Evolutionary conservation across 2,888 invertebrate genomes (phyloP).

Genomic region (Protonemura montana): DNA sequence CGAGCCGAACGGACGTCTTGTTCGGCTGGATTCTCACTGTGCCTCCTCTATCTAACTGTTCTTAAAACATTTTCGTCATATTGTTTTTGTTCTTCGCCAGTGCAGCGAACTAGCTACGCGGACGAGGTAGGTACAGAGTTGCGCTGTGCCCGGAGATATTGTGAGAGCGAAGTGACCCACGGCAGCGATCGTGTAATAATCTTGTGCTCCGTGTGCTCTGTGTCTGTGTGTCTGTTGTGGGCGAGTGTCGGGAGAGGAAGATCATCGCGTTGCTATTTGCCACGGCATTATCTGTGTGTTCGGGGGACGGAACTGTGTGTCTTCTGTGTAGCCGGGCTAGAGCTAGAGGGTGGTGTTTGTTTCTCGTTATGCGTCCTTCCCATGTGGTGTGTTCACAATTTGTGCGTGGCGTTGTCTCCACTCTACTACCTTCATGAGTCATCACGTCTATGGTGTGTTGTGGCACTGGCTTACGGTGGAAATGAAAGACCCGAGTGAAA

Average conservation of each 20-base stretch:
- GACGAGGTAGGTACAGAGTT: background rate
- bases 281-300: background rate
- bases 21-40: slow-evolving; percentile 5
- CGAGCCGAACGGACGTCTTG: background rate
- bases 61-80: background rate
- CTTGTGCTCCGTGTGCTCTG: background rate
- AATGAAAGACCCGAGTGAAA: background rate
- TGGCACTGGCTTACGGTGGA: slow-evolving; percentile 12
- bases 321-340: background rate
- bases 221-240: slow-evolving; percentile 35
- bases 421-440: background rate
- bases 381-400: background rate
- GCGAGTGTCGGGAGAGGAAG: background rate
- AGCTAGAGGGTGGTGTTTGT: slow-evolving; percentile 1
- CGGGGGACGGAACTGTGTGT: background rate
- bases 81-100: background rate
- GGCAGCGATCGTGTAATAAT: background rate
- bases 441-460: background rate
- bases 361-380: background rate
- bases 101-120: background rate
- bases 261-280: background rate
- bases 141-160: background rate
- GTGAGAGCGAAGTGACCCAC: slow-evolving; percentile 33
- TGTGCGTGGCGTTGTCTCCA: background rate
- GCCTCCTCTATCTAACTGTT: background rate